Evolutionary conservation across 1,140 invertebrate genomes (phyloP), one percentile per base, ranked within the genome.

Genomic region (Cataglyphis hispanica): DNA sequence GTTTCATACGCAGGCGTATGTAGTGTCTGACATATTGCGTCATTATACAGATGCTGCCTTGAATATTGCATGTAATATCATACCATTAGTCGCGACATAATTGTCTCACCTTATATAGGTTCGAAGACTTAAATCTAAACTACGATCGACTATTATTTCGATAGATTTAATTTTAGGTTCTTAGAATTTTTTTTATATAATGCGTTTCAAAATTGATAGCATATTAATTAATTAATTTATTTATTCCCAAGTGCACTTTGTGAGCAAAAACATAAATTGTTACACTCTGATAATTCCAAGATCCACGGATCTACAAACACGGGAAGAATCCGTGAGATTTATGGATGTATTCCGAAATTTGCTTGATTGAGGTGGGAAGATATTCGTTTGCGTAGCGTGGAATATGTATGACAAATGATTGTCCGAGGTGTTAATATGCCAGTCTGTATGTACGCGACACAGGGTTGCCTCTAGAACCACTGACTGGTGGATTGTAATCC

Each of bases 11-110:
- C 66, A 58, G 34, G 56, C 60, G 34, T 72, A 37, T 69, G 37
- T 37, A 60, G 25, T 13, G 43, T 40, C 34, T 5, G 40, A n/a
- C 13, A 19, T 69, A 40, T 22, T 16, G 22, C 25, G 25, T 60
- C 53, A 40, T 72, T 74, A 72, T 34, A 72, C 34, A 70, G 66
- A 80, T 34, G 37, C 37, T 80, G 16, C 27, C 78, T 19, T 72
- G 78, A 83, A 83, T 83, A 83, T 72, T 72, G 13, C 50, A 83
- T 83, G 67, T 43, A 72, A 81, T 81, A 72, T 81, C 37, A 13
- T 13, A 25, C 4, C 53, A 67, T 72, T 34, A 58, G 43, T 50
- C 66, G 66, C 66, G 7, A 34, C 53, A 81, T 81, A 70, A 81
- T 56, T 66, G 22, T 60, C 50, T 5, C 50, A 16, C 11, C 50